Base-by-base conservation (phyloP, 2,888 invertebrate genomes). In the Pollenia griseotomentosa region DNA sequence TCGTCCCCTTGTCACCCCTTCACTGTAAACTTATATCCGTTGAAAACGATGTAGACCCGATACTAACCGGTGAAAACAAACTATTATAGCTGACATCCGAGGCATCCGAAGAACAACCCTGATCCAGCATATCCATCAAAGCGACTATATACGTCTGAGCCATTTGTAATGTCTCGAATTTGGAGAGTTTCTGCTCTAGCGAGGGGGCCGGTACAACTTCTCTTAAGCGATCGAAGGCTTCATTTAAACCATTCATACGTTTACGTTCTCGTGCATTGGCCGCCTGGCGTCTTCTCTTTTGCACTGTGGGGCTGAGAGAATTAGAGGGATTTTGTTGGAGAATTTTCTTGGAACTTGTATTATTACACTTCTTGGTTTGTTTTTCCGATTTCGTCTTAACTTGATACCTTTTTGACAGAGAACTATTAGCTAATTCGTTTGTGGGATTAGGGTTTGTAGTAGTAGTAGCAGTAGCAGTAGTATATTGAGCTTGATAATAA, bases 141-240 rank as follows among this genome's bases (percentile, higher is more conserved):
- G 96, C 96, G 8, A 94, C 93, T 79, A 97, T 97, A 90, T 97
- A 97, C 8, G 95, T 96, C 90, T 96, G 96, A 0, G 97, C 96
- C 96, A 97, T 96, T 94, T 96, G 96, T 44, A 97, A 93, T 0
- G 96, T 97, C 92, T 97, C 97, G 91, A 95, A 96, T 93, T 97
- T 97, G 89, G 96, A 96, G 53, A 96, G 93, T 92, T 96, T 96
- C 90, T 96, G 95, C 90, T 96, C 96, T 75, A 95, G 95, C 4
- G 96, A 95, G 11, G 96, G 94, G 7, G 96, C 96, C 0, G 97
- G 96, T 33, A 97, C 96, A 19, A 96, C 96, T 90, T 95, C 95
- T 33, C 96, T 94, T 8, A 97, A 93, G 77, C 95, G 91, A 93
- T 96, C 96, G 91, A 97, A 97, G 0, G 96, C 97, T 88, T 95